A percentile compares a stretch with the other conserved stretches of the same genome.
Evolutionary conservation across 2,888 invertebrate species (phyloP).

Genomic region (Drosophila demipolita): DNA sequence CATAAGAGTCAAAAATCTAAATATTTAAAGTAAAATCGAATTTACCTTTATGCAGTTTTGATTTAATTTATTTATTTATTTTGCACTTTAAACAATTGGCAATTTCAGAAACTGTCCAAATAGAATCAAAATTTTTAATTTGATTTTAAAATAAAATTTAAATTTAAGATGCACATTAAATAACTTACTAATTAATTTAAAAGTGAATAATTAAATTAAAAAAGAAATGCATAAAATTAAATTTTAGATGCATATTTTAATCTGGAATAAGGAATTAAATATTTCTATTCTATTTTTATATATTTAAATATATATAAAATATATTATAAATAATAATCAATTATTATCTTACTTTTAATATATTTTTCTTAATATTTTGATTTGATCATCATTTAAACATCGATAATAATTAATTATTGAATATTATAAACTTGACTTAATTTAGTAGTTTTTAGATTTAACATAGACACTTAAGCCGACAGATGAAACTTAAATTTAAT

Average conservation of each 20-base stretch:
- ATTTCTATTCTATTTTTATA: neutral
- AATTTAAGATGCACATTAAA: neutral
- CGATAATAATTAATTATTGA: neutral
- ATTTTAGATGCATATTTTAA: neutral
- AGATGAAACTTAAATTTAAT: neutral
- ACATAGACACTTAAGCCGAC: neutral
- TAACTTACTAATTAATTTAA: neutral
- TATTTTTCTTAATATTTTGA: accelerated
- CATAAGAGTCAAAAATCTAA: neutral
- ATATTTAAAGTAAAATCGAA: neutral
- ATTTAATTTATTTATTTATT: neutral
- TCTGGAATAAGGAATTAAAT: neutral
- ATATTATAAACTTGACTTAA: neutral
- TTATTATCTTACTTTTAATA: neutral
- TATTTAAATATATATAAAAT: too few relatives aligned
- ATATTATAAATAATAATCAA: neutral
- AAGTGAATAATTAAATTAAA: neutral
- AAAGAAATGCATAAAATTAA: neutral
- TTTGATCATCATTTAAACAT: neutral
- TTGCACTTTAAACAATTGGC: neutral
- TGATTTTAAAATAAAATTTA: neutral
- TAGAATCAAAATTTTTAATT: neutral
- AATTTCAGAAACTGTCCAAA: neutral
- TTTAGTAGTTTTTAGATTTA: too few relatives aligned
- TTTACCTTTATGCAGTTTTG: too few relatives aligned